Base-by-base conservation (phyloP, 2,113 vertebrate genomes). In the Taxidea taxus region DNA sequence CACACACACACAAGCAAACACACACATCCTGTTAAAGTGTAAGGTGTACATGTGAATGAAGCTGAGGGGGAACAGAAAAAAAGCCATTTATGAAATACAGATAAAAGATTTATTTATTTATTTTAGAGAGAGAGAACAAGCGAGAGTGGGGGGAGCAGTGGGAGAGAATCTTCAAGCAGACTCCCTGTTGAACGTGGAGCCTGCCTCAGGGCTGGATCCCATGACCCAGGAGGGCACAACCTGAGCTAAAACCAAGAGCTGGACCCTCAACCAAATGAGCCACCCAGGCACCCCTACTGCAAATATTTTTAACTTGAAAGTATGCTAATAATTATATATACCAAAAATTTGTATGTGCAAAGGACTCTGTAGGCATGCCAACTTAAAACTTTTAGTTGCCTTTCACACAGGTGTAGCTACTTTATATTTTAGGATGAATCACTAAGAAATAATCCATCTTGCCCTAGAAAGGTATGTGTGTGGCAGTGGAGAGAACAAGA, bases 281-380 rank as follows among this genome's bases (percentile, higher is more conserved):
- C 34, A 37, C 34, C 66, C 34, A 4, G 34, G 34, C 8, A 2
- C 16, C 66, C 16, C n/a, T 77, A 25, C 51, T 84, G 1, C 88
- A 72, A 85, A 92, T 29, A 87, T 74, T 60, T 72, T 66, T 37
- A n/a, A 87, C 6, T 87, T 84, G 62, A 80, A 82, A 97, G 90
- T 64, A 64, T 1, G 29, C 49, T 81, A 34, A 11, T 58, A 23
- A 94, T 74, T 90, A 68, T 49, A 34, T 90, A 42, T 34, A 72
- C 74, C 42, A n/a, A 90, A 91, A 82, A 54, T 20, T 7, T 37
- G 6, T 31, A 56, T 58, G 29, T n/a, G 5, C 62, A 31, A 18
- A 77, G 39, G 47, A 64, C 9, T 44, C 25, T 27, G 82, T 74
- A 81, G 20, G 6, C 15, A 80, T 6, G 31, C 4, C 37, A 92